These are phyloP conservation scores for Cladorhizidae sp. DNA, from an alignment of 37 sponge, comb jelly and placozoan species.

Conservation along the genomic window DNA sequence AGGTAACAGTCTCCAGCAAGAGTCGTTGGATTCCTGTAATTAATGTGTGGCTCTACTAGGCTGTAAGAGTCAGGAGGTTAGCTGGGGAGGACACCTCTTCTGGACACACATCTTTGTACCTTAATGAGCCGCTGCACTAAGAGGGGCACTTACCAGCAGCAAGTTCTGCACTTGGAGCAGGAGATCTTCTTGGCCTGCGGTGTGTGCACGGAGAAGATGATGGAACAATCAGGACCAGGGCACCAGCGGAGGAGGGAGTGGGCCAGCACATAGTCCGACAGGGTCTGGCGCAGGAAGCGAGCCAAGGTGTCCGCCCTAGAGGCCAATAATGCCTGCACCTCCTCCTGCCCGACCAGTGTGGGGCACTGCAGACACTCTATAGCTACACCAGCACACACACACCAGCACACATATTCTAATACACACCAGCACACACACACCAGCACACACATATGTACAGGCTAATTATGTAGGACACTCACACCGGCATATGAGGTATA, in stretches of 20 bases:
- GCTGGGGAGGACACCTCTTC: not conserved
- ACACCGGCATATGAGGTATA: too few relatives aligned
- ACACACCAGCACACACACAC: too few relatives aligned
- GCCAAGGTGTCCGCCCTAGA: not conserved
- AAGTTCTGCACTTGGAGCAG: slow-evolving; percentile 60
- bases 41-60: too few relatives aligned
- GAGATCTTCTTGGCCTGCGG: slow-evolving; percentile 57
- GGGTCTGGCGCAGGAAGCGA: slow-evolving; percentile 13
- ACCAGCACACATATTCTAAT: too few relatives aligned
- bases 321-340: slow-evolving; percentile 34
- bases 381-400: slow-evolving; percentile 1
- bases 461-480: too few relatives aligned
- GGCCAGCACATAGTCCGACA: slow-evolving; percentile 49
- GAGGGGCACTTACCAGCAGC: slow-evolving; percentile 61
- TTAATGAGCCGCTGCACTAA: not conserved
- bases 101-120: not conserved
- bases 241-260: slow-evolving; percentile 84
- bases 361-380: slow-evolving; percentile 68
- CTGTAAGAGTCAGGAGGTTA: too few relatives aligned
- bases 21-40: too few relatives aligned
- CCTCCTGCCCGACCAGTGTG: slow-evolving; percentile 28
- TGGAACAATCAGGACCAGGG: slow-evolving; percentile 77
- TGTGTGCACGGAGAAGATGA: slow-evolving; percentile 62
- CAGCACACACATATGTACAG: too few relatives aligned
- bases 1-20: too few relatives aligned